Base-by-base conservation (phyloP, 2,888 invertebrate species). In the Troides helena region DNA sequence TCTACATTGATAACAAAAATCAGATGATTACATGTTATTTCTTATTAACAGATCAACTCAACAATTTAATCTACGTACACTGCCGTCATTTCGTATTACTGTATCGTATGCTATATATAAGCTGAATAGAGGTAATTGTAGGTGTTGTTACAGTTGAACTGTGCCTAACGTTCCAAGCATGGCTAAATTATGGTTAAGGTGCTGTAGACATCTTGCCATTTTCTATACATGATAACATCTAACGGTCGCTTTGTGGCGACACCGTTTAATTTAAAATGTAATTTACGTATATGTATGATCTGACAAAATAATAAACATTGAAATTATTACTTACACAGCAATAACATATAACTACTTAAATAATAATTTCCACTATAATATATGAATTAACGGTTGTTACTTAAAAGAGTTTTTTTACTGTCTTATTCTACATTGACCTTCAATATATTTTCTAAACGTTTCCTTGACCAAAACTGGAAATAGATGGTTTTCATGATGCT, bases 131-230 rank as follows among this genome's bases (percentile, higher is more conserved):
- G 46, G 30, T 59, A 69, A 69, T 69, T 65, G 61, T 62, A 65
- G 65, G 62, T 67, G 66, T 68, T 61, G 72, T 72, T 68, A 77
- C 74, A 74, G 71, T 69, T 72, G 73, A 73, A 71, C 71, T 73
- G 75, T 71, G 73, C 74, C 72, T 68, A 74, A 76, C 71, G 74
- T 66, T 64, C 73, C 72, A 60, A 21, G 57, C 72, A 65, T 72
- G 61, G 73, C 71, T 68, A 74, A 72, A 74, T 75, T 75, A 75
- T 70, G 68, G 72, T 71, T 60, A 71, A 73, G 74, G 59, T 70
- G 61, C 65, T 65, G 59, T 59, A 62, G 67, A 68, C 72, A 65
- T 71, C 50, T n/a, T 25, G 53, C 43, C 46, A 50, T 50, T 64
- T 50, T 53, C 18, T 36, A 43, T 65, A 14, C 14, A 46, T 46